phyloP scores from a whole-genome alignment of 2,797 vertebrate genomes.

The Argentina silus region DNA sequence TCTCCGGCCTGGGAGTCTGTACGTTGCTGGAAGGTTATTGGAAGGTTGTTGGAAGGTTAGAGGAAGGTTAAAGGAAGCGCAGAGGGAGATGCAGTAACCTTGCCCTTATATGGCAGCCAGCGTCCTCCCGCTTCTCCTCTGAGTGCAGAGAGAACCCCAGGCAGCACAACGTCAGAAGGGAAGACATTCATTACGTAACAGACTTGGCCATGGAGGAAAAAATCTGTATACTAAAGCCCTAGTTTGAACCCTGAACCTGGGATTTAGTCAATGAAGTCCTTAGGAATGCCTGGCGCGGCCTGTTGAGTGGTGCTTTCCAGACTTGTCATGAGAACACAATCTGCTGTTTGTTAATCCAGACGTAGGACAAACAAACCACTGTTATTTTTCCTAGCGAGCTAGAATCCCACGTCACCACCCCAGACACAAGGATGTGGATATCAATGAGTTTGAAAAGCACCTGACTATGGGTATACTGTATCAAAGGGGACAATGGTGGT shows the following conservation, averaged over 20 bases:
- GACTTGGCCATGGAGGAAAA: conserved; percentile 35
- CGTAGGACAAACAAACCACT: conserved; percentile 57
- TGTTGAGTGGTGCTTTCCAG: conserved; percentile 39
- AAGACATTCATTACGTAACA: conserved; percentile 62
- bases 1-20: conserved; percentile 30
- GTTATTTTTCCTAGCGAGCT: conserved; percentile 26
- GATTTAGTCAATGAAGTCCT: conserved; percentile 66
- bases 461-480: conserved; percentile 7
- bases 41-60: not conserved
- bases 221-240: conserved; percentile 42
- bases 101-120: conserved; percentile 65
- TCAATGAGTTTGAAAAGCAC: not conserved
- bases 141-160: conserved; percentile 36
- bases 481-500: not conserved
- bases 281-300: conserved; percentile 71
- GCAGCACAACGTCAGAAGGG: conserved; percentile 20
- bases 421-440: conserved; percentile 20
- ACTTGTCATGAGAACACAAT: conserved; percentile 54
- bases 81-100: conserved; percentile 41
- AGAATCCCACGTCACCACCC: conserved; percentile 34
- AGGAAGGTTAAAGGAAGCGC: conserved; percentile 17
- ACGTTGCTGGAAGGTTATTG: no score
- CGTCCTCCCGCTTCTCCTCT: conserved; percentile 44
- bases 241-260: conserved; percentile 50
- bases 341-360: conserved; percentile 61